phyloP scores from a whole-genome alignment of 2,888 invertebrate species.

The Salticus scenicus region DNA sequence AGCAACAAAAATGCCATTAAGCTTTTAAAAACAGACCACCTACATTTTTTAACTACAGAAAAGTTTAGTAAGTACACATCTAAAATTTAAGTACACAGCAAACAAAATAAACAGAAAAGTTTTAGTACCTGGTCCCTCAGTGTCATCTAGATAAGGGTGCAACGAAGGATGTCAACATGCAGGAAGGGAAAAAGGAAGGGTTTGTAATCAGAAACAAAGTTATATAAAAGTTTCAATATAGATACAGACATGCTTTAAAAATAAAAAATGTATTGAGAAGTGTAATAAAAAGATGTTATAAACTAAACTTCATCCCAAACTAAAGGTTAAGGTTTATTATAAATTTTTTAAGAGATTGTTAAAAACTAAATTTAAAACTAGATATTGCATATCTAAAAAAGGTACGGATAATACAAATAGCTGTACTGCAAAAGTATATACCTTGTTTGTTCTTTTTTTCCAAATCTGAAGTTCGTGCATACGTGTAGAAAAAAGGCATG shows the following conservation, averaged over 20 bases:
- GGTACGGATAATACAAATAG: not conserved
- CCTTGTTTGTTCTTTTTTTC: conserved; percentile 62
- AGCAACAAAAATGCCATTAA: not conserved
- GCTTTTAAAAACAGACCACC: not conserved
- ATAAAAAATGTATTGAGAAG: not conserved
- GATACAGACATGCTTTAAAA: conserved; percentile 3
- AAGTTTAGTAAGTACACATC: too few species aligned
- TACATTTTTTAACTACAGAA: not conserved
- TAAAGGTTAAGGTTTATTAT: too few species aligned
- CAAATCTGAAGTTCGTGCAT: conserved; percentile 56
- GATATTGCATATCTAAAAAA: not conserved
- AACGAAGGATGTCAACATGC: conserved; percentile 66
- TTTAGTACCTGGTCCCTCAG: conserved; percentile 54
- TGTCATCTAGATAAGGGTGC: conserved; percentile 60
- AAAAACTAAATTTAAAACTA: too few species aligned
- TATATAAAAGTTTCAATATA: conserved; percentile 2
- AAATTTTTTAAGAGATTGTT: too few species aligned
- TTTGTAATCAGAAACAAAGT: conserved; percentile 40
- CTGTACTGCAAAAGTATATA: conserved; percentile 22
- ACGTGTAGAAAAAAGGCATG: conserved; percentile 50
- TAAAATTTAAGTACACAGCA: conserved; percentile 18
- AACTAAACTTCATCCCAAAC: too few species aligned
- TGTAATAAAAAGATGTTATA: not conserved
- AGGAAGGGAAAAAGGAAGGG: conserved; percentile 51
- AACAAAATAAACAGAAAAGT: conserved; percentile 30